Evolutionary conservation across 2,113 vertebrate genomes (phyloP), one percentile per base, ranked within the genome.

Genomic region (Coregonus clupeaformis): DNA sequence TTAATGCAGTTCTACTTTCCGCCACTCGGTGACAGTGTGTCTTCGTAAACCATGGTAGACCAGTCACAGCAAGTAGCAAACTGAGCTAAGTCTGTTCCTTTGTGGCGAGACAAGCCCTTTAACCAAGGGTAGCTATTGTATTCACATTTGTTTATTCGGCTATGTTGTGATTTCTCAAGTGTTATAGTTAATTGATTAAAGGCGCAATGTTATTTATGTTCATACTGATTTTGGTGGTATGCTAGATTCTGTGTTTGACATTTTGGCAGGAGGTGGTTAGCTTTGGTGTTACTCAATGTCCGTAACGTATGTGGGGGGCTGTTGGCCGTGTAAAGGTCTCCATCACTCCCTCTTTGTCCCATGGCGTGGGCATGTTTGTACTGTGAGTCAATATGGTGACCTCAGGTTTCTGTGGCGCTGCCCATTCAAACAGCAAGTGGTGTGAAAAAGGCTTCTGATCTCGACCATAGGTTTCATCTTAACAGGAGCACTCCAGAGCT

Each of bases 11-110:
- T 63, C 57, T 60, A 7, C 29, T 74, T 65, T 62, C 16, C 36
- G 25, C 86, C 89, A 81, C 87, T 77, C 77, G 92, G 77, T 73
- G 91, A 90, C 90, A 92, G 90, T 88, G 90, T 88, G 87, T 16
- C 47, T 25, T 52, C 62, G 57, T 36, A 18, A 29, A 22, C 24
- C 6, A 24, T 16, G 1, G 3, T 9, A 30, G 64, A 67, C 29
- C 14, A n/a, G 11, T 62, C 59, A 62, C 2, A n/a, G 22, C 59
- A 22, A 5, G 36, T 42, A 42, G 36, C 36, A 9, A 42, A 9
- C 7, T 7, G 7, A 42, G 2, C 36, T 1, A 36, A 36, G 57
- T 22, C 57, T 6, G 57, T 55, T 55, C 36, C 7, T 5, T 22
- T 60, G 3, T 60, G 57, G 5, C 13, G 18, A 60, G n/a, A 60